Evolutionary conservation across 2,888 invertebrate species (phyloP).

Genomic region (Lithophane semibrunnea): DNA sequence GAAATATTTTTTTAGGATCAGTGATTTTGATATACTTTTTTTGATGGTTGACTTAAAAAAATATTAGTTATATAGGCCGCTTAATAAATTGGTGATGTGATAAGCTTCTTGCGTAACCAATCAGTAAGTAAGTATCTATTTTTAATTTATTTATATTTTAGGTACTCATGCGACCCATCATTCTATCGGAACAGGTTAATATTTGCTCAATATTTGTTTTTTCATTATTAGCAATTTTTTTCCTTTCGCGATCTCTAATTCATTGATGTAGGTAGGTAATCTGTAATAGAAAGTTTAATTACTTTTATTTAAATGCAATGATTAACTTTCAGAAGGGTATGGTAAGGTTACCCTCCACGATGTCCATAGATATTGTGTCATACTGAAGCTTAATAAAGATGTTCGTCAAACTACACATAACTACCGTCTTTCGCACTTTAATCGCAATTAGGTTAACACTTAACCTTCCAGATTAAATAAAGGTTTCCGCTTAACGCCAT

Average conservation of each 20-base stretch:
- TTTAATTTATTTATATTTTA: not conserved
- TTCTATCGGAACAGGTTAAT: not conserved
- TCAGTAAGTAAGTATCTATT: constrained; percentile 59
- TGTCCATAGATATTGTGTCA: not conserved
- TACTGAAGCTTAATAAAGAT: not conserved
- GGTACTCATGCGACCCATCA: not conserved
- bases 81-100: constrained; percentile 63
- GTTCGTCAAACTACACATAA: not conserved
- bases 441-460: constrained; percentile 17
- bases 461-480: constrained; percentile 8
- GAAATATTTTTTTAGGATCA: constrained; percentile 56
- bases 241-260: not conserved
- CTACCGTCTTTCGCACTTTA: not conserved
- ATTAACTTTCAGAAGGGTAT: not conserved
- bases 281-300: not conserved
- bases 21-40: constrained; percentile 55
- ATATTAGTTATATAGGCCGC: constrained; percentile 39
- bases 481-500: constrained; percentile 10
- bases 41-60: constrained; percentile 35
- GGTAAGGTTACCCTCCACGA: not conserved
- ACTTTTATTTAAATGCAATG: not conserved
- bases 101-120: constrained; percentile 68
- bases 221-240: not conserved
- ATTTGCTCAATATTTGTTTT: not conserved
- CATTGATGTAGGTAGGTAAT: not conserved